Percentiles rank a stretch among this genome's conserved stretches.
These are phyloP conservation scores for Sebastes iracundus DNA, from an alignment of 2,797 vertebrate species.

Conservation along the genomic window DNA sequence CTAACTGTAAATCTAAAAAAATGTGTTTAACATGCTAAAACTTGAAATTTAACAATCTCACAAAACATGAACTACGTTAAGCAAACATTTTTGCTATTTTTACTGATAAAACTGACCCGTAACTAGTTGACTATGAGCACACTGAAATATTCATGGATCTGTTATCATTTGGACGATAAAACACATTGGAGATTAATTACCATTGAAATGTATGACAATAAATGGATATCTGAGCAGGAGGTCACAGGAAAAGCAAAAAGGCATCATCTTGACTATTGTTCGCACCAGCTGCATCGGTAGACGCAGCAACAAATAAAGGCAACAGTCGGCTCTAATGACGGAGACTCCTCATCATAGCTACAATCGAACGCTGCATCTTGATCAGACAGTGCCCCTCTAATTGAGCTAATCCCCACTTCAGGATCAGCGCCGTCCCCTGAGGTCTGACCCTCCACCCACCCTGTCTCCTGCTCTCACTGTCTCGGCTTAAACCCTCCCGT, in stretches of 20 bases:
- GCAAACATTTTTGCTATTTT: background rate
- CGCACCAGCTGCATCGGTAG: conserved; percentile 66
- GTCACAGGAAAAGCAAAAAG: conserved; percentile 52
- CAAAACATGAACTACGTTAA: background rate
- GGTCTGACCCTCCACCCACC: conserved; percentile 67
- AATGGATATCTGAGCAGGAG: conserved; percentile 59
- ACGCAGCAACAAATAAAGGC: conserved; percentile 66
- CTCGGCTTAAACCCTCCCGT: conserved; percentile 63
- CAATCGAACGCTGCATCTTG: conserved; percentile 83
- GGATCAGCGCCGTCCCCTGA: conserved; percentile 89
- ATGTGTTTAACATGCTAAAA: background rate
- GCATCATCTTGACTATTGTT: conserved; percentile 59
- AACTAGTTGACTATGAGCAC: background rate
- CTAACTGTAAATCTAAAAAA: background rate
- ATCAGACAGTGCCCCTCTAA: conserved; percentile 82
- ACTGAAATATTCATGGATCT: conserved; percentile 68
- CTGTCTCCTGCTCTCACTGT: conserved; percentile 54
- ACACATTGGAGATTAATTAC: conserved; percentile 54
- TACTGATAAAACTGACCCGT: background rate
- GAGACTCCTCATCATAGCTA: conserved; percentile 58
- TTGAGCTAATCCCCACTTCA: conserved; percentile 96
- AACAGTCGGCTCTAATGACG: conserved; percentile 78
- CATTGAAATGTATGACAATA: conserved; percentile 58
- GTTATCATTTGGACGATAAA: conserved; percentile 40
- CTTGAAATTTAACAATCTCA: background rate